Evolutionary conservation across 2,797 vertebrate genomes (phyloP), one percentile per base, ranked within the genome.

Genomic region (Gadopsis marmoratus): DNA sequence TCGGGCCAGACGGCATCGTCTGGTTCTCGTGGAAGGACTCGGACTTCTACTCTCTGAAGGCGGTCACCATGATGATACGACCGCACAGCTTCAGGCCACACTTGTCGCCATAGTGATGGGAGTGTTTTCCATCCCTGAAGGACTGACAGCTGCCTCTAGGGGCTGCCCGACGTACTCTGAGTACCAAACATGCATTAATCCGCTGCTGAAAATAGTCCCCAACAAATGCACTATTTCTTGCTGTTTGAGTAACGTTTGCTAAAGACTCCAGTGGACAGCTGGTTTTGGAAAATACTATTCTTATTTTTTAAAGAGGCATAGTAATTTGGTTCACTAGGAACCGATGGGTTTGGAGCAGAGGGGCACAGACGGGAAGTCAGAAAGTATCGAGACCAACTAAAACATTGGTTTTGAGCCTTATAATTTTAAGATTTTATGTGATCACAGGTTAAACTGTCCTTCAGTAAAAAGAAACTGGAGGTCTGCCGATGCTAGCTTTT

Each of bases 1-100:
- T 96, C 13, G 97, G 96, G 0, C 96, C 96, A 0, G 96, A 97
- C 0, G 96, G 97, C 0, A 88, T 97, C 0, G 95, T 97, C 50
- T 97, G 96, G 96, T 97, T 96, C 84, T 96, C 95, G 0, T 97
- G 96, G 97, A 96, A 93, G 77, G 94, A 97, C 64, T 96, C 96
- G 0, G 96, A 97, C 71, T 97, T 96, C 72, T 97, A 97, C 82
- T 97, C 97, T 33, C 89, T 97, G 29, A 95, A 90, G 76, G 94
- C 93, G 0, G 96, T 96, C 56, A 93, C 94, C 74, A 97, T 97
- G 97, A 97, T 96, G 96, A 94, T 97, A 47, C 94, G 96, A 0
- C 96, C 97, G 0, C 92, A 90, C 29, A 84, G 76, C 0, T 97
- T 96, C 90, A 89, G 92, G 8, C 93, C 95, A 0, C 94, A 85